phyloP scores from a whole-genome alignment of 2,113 vertebrate species.

The Ginglymostoma cirratum region DNA sequence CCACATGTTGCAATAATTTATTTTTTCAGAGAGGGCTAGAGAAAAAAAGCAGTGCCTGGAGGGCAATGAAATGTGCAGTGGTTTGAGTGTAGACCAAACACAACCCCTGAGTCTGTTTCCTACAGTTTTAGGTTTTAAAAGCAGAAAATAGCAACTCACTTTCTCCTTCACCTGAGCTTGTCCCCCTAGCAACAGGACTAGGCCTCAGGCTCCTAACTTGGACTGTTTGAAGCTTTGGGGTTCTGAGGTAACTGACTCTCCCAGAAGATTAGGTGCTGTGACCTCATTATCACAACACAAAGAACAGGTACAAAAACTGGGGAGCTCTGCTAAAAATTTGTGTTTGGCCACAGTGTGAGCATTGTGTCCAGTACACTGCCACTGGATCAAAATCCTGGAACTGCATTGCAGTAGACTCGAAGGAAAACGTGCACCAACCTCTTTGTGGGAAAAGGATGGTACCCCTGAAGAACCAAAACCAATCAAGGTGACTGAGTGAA shows the following conservation, averaged over 20 bases:
- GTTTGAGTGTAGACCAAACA: slow-evolving; percentile 24
- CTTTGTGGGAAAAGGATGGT: too few species aligned
- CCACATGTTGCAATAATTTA: slow-evolving; percentile 34
- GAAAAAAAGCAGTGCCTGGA: neutral
- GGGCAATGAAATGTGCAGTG: neutral
- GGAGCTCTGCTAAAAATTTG: too few species aligned
- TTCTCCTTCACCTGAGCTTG: neutral
- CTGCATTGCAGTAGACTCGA: too few species aligned
- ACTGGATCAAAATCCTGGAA: too few species aligned
- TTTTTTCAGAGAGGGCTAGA: neutral
- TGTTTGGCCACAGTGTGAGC: too few species aligned
- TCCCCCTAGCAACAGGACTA: neutral
- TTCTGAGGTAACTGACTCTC: neutral
- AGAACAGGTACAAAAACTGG: neutral
- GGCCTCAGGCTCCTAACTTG: neutral
- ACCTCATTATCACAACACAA: neutral
- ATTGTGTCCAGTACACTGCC: too few species aligned
- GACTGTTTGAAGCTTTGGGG: neutral
- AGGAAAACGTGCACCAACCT: too few species aligned
- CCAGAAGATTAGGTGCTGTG: too few species aligned
- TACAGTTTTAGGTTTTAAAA: neutral
- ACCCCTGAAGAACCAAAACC: too few species aligned
- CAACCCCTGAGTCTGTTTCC: neutral
- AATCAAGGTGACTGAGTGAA: too few species aligned
- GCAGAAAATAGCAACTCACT: neutral